A percentile compares a stretch with the other conserved stretches of the same genome.
Evolutionary conservation across 1,140 invertebrate genomes (phyloP).

Genomic region (Nymphalis io): DNA sequence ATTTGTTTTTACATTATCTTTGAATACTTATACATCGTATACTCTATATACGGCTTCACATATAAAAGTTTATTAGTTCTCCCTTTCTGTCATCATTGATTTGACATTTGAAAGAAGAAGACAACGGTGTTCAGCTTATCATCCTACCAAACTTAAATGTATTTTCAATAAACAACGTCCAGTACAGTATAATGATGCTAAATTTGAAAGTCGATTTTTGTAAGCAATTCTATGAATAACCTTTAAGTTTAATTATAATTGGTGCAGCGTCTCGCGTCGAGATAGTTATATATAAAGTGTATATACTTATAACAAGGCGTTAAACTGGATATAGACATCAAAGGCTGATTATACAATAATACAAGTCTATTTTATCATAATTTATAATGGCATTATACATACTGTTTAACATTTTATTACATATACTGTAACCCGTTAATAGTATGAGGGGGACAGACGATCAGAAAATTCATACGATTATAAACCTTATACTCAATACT

Average conservation of each 20-base stretch:
- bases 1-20: too few relatives aligned
- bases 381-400: neutral
- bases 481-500: neutral
- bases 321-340: slow-evolving; percentile 24
- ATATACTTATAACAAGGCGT: slow-evolving; percentile 11
- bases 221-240: too few relatives aligned
- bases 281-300: neutral
- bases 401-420: neutral
- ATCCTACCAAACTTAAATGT: too few relatives aligned
- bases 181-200: too few relatives aligned
- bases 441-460: neutral
- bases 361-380: slow-evolving; percentile 2
- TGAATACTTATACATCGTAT: too few relatives aligned
- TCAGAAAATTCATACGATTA: neutral
- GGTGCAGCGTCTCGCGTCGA: neutral
- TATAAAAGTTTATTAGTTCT: too few relatives aligned
- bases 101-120: too few relatives aligned
- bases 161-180: too few relatives aligned
- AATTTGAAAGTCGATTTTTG: too few relatives aligned
- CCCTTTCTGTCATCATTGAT: too few relatives aligned
- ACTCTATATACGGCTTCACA: too few relatives aligned
- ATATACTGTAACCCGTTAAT: neutral
- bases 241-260: neutral
- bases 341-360: slow-evolving; percentile 19
- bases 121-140: too few relatives aligned